phyloP scores from a whole-genome alignment of 2,888 invertebrate species.

The Pyrochroa serraticornis region DNA sequence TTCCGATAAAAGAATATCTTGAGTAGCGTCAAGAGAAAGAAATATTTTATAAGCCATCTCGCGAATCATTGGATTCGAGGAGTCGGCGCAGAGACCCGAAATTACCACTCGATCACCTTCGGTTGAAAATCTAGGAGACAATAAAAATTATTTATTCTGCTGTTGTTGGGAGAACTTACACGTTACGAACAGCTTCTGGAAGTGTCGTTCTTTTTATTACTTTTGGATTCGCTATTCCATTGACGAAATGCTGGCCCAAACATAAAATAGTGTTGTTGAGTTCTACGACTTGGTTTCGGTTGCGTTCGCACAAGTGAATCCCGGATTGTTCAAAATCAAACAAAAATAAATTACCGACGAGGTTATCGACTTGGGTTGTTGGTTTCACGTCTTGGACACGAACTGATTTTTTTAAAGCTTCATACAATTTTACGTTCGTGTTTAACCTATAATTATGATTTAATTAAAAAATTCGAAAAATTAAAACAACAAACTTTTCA shows the following conservation, averaged over 20 bases:
- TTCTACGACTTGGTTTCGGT: conserved; percentile 77
- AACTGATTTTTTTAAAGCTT: conserved; percentile 74
- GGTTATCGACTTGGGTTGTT: conserved; percentile 77
- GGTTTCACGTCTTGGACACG: conserved; percentile 70
- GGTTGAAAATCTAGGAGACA: conserved; percentile 62
- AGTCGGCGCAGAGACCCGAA: conserved; percentile 83
- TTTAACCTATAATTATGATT: conserved; percentile 78
- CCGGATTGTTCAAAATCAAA: conserved; percentile 98
- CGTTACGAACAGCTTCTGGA: conserved; percentile 74
- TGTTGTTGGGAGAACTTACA: no score
- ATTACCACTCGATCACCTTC: conserved; percentile 78
- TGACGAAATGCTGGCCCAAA: conserved; percentile 83
- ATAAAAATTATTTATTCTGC: no score
- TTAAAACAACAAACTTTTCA: conserved; percentile 68
- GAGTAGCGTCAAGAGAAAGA: conserved; percentile 76
- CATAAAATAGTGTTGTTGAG: conserved; percentile 87
- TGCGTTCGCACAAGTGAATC: conserved; percentile 84
- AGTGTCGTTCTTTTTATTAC: conserved; percentile 68
- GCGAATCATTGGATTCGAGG: conserved; percentile 75
- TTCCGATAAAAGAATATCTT: conserved; percentile 75
- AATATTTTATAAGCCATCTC: conserved; percentile 90
- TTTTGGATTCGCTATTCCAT: conserved; percentile 74
- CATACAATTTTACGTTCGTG: conserved; percentile 84
- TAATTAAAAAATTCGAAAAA: conserved; percentile 1
- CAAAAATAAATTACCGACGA: conserved; percentile 87